A percentile compares a stretch with the other conserved stretches of the same genome.
These are phyloP conservation scores for Prolemur simus DNA, from an alignment of 2,113 vertebrate genomes.

Conservation along the genomic window DNA sequence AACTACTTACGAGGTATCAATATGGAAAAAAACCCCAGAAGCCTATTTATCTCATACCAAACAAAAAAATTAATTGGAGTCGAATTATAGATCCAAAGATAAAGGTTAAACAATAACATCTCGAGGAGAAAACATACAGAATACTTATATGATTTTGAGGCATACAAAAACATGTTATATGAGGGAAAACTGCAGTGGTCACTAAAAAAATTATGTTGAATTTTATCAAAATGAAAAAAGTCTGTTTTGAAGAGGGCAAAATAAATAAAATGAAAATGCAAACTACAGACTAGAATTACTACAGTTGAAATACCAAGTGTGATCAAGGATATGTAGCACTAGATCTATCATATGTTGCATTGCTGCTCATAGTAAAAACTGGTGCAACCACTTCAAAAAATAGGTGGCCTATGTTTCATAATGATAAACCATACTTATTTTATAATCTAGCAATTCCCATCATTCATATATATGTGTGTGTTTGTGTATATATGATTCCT, in stretches of 20 bases:
- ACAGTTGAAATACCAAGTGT: background rate
- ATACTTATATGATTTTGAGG: background rate
- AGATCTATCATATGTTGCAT: background rate
- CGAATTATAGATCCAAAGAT: background rate
- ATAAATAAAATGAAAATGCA: background rate
- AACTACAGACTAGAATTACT: background rate
- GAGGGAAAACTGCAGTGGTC: background rate
- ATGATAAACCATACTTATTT: background rate
- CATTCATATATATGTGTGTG: background rate
- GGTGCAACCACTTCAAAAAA: background rate
- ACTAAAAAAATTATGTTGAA: background rate
- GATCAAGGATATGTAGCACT: background rate
- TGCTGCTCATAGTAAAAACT: background rate
- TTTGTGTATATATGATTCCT: background rate
- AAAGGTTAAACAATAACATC: background rate
- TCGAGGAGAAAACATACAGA: background rate
- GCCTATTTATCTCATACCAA: background rate
- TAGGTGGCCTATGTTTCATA: background rate
- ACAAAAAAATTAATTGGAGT: background rate
- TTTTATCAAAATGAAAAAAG: background rate
- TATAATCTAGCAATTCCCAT: background rate
- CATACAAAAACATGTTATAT: background rate
- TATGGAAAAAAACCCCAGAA: background rate
- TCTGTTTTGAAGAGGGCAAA: background rate
- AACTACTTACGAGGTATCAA: background rate